Base-by-base conservation (phyloP, 2,888 invertebrate species). In the Leistus spinibarbis region DNA sequence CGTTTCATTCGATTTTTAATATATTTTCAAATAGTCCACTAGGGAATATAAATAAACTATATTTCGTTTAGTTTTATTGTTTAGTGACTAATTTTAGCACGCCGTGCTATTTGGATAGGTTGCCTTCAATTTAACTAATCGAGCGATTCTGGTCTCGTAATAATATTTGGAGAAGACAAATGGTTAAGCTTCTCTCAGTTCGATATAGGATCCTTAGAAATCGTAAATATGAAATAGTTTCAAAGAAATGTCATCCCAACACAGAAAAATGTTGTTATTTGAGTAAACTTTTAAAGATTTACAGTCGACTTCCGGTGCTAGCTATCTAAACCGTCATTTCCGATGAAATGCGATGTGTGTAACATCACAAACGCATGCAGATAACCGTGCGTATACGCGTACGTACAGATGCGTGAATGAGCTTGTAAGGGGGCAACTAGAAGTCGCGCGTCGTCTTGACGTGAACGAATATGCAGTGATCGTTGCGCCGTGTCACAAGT, bases 401-500 rank as follows among this genome's bases (percentile, higher is more conserved):
- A n/a, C n/a, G n/a, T n/a, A n/a, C n/a, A n/a, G n/a, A n/a, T 20
- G 19, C 60, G 60, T 60, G 17, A 60, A 60, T 20, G 19, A 60
- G 22, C 56, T 19, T 19, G n/a, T 19, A 56, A 16, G 7, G 5
- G 17, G 60, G 60, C 17, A 60, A 57, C 17, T 16, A 10, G 20
- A 16, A 60, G n/a, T n/a, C n/a, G n/a, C n/a, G n/a, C 16, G 22
- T 16, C 9, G 20, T 10, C 60, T 19, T 60, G 60, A 60, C 60
- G 60, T 19, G 20, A 22, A 60, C 60, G 60, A 60, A 60, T 60
- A 60, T 60, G 60, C 60, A 60, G 60, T 10, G 60, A 40, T 40
- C 40, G 40, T 40, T 13, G 40, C 40, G n/a, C 13, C 40, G 20
- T 60, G 60, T 22, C 60, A 60, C 67, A 54, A 22, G 67, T 70